These are phyloP conservation scores for Hoplostethus atlanticus DNA, from an alignment of 2,797 vertebrate genomes.

Conservation along the genomic window DNA sequence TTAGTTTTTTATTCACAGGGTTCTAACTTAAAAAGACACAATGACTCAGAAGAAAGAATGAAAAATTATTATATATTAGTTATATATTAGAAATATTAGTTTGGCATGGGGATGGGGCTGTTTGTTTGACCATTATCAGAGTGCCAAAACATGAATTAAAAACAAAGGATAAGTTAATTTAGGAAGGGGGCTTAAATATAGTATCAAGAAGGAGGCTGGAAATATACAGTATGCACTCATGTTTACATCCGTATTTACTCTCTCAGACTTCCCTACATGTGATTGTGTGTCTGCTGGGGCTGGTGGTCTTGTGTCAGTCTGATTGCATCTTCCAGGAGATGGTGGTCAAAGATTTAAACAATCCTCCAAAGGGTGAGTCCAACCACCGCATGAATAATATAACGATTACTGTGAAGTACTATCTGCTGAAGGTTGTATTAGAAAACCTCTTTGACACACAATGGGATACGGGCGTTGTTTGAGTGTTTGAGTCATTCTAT, in stretches of 20 bases:
- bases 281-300: slow-evolving; percentile 58
- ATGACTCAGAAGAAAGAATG: no score
- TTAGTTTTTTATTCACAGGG: no score
- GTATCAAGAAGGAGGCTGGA: no score
- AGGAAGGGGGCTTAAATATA: no score
- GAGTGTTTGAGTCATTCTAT: neutral
- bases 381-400: neutral
- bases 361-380: slow-evolving; percentile 55
- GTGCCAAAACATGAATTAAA: neutral
- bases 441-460: no score
- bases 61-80: no score
- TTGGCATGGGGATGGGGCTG: neutral
- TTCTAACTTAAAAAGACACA: no score
- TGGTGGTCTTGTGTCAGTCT: slow-evolving; percentile 59
- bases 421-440: no score
- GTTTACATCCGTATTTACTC: slow-evolving; percentile 9
- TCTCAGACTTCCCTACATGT: slow-evolving; percentile 54
- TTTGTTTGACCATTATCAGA: neutral
- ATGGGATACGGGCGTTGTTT: neutral
- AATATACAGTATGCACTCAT: neutral
- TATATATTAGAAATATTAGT: no score
- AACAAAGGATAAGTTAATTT: neutral
- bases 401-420: neutral
- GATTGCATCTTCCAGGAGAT: slow-evolving; percentile 26
- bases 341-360: slow-evolving; percentile 29